Conservation (phyloP, 37 sponge, comb jelly and placozoan genomes). For the Ianthella basta region DNA sequence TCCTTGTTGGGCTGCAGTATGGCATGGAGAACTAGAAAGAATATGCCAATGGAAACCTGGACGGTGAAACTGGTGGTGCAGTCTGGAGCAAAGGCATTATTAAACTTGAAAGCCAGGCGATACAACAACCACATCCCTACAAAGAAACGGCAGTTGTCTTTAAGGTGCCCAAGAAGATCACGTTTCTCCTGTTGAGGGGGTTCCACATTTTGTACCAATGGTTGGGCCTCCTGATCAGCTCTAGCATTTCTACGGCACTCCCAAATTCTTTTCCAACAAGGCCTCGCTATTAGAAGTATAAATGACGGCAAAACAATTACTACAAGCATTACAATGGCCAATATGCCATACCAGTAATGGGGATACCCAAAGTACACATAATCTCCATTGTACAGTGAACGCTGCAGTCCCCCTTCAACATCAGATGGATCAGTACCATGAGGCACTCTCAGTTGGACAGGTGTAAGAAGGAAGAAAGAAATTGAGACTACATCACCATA, state of each 20-base stretch:
- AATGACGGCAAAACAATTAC: neutral
- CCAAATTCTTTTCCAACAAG: too few relatives aligned
- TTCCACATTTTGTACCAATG: neutral
- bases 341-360: neutral
- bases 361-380: neutral
- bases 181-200: neutral
- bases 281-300: neutral
- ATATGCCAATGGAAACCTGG: neutral
- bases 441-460: neutral
- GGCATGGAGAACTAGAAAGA: slow-evolving; percentile 8
- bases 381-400: neutral
- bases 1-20: neutral
- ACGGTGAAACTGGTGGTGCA: neutral
- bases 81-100: neutral
- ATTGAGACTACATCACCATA: neutral
- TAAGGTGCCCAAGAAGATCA: neutral
- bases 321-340: neutral
- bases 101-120: neutral
- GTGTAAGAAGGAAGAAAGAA: slow-evolving; percentile 19
- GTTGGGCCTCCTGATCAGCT: neutral
- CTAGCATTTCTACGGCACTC: neutral
- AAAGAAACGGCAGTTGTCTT: neutral
- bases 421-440: neutral
- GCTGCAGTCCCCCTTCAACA: neutral
- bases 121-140: slow-evolving; percentile 14